phyloP scores from a whole-genome alignment of 2,113 vertebrate genomes.

The Myrmophylax atrothorax region DNA sequence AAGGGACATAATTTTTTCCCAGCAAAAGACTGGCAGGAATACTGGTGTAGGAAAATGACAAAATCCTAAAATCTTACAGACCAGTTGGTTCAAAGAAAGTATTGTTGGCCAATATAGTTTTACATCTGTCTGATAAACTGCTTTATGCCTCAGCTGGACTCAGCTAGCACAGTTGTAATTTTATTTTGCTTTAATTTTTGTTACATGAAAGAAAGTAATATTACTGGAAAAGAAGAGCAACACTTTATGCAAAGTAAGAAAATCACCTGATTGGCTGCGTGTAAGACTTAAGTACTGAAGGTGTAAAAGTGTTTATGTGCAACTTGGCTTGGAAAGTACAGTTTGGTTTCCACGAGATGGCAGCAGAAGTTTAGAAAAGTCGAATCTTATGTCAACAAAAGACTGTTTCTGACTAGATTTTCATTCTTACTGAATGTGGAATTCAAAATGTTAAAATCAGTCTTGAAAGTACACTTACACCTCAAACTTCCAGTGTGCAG shows the following conservation, averaged over 20 bases:
- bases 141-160: neutral
- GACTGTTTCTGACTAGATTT: neutral
- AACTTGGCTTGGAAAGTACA: neutral
- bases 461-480: neutral
- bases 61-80: neutral
- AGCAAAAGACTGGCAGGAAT: neutral
- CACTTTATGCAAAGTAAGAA: neutral
- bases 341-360: conserved; percentile 44
- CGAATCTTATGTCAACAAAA: neutral
- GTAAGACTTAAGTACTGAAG: neutral
- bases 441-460: neutral
- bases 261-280: neutral
- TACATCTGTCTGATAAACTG: neutral
- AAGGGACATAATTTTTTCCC: neutral
- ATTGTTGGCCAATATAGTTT: neutral
- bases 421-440: neutral
- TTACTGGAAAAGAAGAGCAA: neutral
- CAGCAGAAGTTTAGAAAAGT: conserved; percentile 35
- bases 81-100: neutral
- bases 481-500: neutral
- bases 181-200: neutral
- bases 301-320: neutral
- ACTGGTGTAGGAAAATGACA: neutral
- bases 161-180: neutral
- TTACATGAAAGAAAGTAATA: neutral